Evolutionary conservation across 1,140 invertebrate genomes (phyloP).

Genomic region (Acromyrmex heyeri): DNA sequence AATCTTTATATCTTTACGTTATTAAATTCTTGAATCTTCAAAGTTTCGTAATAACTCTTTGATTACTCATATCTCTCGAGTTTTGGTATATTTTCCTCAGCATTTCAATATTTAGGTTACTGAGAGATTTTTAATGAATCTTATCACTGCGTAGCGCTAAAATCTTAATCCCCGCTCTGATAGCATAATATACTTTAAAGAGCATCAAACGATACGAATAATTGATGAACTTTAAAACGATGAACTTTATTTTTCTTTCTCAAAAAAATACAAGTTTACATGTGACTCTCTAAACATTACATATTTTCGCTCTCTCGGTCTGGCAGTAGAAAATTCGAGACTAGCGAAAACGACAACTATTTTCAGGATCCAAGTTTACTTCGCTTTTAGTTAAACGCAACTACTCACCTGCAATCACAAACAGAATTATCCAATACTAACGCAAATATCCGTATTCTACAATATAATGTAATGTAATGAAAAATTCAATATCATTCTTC

Average conservation of each 20-base stretch:
- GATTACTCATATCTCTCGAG: conserved; percentile 1
- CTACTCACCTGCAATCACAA: conserved; percentile 12
- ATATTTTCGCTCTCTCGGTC: conserved; percentile 53
- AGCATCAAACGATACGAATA: conserved; percentile 49
- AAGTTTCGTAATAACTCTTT: conserved; percentile 15
- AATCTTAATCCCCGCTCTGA: too few species aligned
- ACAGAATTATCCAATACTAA: conserved; percentile 34
- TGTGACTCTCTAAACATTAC: conserved; percentile 44
- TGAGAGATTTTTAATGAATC: conserved; percentile 18
- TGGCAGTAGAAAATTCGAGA: not conserved
- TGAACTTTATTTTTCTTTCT: not conserved
- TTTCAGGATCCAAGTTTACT: conserved; percentile 47
- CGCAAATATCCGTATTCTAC: conserved; percentile 29
- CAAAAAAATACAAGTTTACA: conserved; percentile 21
- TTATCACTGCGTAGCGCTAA: not conserved
- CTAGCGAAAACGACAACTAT: conserved; percentile 14
- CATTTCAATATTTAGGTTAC: not conserved
- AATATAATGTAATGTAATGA: conserved; percentile 9
- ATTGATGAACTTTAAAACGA: not conserved
- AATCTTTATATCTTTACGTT: not conserved
- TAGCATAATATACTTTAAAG: not conserved
- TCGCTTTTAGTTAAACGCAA: conserved; percentile 29
- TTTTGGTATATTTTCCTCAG: conserved; percentile 4
- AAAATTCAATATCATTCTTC: conserved; percentile 7
- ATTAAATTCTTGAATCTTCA: conserved; percentile 27